These are phyloP conservation scores for Lamellibrachia satsuma DNA, from an alignment of 2,888 invertebrate species.

Conservation along the genomic window DNA sequence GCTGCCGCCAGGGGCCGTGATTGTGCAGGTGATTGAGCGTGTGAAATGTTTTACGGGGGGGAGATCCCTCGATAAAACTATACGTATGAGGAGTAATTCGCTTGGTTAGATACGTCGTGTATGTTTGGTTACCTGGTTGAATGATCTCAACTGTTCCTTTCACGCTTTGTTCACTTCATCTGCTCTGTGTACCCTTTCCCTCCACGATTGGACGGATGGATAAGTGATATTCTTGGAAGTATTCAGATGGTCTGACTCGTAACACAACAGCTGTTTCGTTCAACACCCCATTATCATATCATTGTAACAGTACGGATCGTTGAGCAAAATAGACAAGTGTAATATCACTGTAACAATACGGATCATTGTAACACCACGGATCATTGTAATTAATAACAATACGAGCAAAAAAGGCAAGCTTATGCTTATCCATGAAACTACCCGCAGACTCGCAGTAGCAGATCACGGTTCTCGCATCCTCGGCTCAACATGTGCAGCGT, in stretches of 20 bases:
- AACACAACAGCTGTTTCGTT: neutral
- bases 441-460: neutral
- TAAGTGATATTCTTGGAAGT: neutral
- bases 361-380: no score
- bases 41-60: neutral
- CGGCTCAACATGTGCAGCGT: neutral
- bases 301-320: no score
- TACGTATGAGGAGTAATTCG: neutral
- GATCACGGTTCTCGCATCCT: neutral
- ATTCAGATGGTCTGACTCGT: neutral
- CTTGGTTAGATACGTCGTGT: neutral
- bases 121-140: neutral
- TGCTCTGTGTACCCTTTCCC: neutral
- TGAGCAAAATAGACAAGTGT: no score
- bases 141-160: neutral
- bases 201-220: no score
- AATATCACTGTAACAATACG: no score
- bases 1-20: neutral
- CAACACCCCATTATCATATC: no score
- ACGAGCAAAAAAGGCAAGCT: no score
- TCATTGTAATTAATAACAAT: no score
- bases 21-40: neutral
- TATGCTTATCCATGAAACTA: neutral
- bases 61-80: slow-evolving; percentile 1
- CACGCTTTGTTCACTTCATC: neutral